phyloP scores from a whole-genome alignment of 2,797 vertebrate species.

The Phoxinus dragarum region DNA sequence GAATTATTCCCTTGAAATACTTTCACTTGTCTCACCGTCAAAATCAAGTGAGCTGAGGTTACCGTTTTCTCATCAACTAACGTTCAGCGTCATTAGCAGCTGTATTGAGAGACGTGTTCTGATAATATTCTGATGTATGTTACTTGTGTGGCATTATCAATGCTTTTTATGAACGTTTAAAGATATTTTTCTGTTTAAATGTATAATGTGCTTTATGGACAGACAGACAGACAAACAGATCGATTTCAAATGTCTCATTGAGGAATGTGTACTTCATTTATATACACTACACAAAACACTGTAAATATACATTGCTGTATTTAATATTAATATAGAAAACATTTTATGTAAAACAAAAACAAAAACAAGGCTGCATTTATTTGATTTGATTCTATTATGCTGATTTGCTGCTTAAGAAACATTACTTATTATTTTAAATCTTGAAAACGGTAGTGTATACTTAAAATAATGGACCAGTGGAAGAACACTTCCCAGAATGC shows the following conservation, averaged over 20 bases:
- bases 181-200: background rate
- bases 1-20: background rate
- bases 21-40: slow-evolving; percentile 19
- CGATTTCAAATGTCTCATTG: no score
- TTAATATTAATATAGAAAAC: no score
- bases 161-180: background rate
- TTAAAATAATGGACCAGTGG: background rate
- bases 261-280: background rate
- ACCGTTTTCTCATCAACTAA: background rate
- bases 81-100: background rate
- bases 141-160: background rate
- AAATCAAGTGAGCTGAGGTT: background rate
- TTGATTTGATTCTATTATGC: background rate
- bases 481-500: background rate
- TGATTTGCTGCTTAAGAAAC: background rate
- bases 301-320: no score
- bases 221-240: background rate
- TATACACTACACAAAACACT: background rate
- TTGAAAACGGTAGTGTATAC: background rate
- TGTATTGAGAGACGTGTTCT: background rate
- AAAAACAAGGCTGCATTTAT: background rate
- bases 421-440: background rate
- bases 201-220: background rate
- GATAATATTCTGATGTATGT: background rate
- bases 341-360: no score